These are phyloP conservation scores for Cephus sareptanus DNA, from an alignment of 2,888 invertebrate species.

Conservation along the genomic window DNA sequence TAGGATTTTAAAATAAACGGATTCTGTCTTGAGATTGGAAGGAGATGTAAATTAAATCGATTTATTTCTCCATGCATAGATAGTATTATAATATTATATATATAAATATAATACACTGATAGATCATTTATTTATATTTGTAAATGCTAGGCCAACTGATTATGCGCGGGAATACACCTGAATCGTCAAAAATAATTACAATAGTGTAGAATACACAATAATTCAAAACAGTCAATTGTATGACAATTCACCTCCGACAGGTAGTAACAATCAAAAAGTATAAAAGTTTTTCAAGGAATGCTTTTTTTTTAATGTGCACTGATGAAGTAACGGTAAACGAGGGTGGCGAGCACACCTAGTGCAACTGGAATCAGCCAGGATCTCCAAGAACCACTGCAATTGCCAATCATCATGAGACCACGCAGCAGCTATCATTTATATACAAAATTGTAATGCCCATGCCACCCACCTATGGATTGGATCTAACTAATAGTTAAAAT, in stretches of 20 bases:
- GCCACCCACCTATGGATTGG: background rate
- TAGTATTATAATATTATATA: conserved; percentile 8
- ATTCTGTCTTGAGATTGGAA: background rate
- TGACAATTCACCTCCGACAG: conserved; percentile 31
- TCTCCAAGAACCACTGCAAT: conserved; percentile 67
- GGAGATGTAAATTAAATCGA: background rate
- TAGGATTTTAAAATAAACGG: background rate
- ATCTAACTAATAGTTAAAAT: background rate
- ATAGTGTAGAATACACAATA: conserved; percentile 30
- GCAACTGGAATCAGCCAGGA: conserved; percentile 67
- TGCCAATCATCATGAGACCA: conserved; percentile 59
- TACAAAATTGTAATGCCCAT: background rate
- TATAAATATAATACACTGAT: conserved; percentile 2
- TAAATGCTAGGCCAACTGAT: conserved; percentile 32
- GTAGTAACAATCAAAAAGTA: conserved; percentile 23
- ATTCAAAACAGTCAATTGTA: conserved; percentile 26
- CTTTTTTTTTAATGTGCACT: conserved; percentile 47
- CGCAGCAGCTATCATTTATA: conserved; percentile 49
- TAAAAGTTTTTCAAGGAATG: conserved; percentile 24
- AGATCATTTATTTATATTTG: conserved; percentile 20
- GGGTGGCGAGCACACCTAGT: conserved; percentile 65
- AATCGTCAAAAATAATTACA: conserved; percentile 27
- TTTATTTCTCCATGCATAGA: conserved; percentile 6
- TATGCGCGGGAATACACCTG: conserved; percentile 17
- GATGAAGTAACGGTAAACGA: conserved; percentile 66